phyloP scores from a whole-genome alignment of 2,113 vertebrate genomes.

The Microtus oregoni region DNA sequence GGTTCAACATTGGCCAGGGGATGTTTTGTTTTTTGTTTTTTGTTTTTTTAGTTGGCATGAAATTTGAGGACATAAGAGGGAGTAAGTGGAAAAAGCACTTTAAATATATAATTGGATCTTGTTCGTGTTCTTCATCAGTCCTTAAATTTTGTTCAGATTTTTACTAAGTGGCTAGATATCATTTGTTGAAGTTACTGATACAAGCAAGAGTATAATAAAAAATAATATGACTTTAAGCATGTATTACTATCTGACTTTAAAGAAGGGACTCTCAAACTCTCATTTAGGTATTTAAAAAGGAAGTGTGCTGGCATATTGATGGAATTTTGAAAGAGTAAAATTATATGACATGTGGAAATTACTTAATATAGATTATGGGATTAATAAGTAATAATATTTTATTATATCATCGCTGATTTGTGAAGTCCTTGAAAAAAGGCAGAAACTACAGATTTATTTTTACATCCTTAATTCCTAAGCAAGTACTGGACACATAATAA shows the following conservation, averaged over 20 bases:
- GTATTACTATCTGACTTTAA: neutral
- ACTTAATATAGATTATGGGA: neutral
- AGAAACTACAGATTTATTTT: constrained; percentile 42
- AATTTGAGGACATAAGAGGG: neutral
- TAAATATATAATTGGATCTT: constrained; percentile 7
- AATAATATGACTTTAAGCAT: neutral
- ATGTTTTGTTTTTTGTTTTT: no score
- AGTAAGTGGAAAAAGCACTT: neutral
- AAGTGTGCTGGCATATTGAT: neutral
- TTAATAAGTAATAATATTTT: constrained; percentile 58
- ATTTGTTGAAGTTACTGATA: neutral
- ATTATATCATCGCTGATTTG: constrained; percentile 1
- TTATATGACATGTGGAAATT: constrained; percentile 25
- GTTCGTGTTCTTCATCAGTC: neutral
- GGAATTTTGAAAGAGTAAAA: neutral
- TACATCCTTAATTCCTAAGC: neutral
- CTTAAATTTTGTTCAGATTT: neutral
- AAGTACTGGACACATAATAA: constrained; percentile 10
- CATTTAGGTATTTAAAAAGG: neutral
- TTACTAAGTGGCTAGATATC: neutral
- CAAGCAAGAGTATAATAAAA: neutral
- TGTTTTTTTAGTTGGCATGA: neutral
- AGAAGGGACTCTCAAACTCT: neutral
- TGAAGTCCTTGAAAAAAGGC: constrained; percentile 27
- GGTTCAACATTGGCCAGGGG: no score